These are phyloP conservation scores for Ambastaia sidthimunki DNA, from an alignment of 2,797 vertebrate genomes.

Conservation along the genomic window DNA sequence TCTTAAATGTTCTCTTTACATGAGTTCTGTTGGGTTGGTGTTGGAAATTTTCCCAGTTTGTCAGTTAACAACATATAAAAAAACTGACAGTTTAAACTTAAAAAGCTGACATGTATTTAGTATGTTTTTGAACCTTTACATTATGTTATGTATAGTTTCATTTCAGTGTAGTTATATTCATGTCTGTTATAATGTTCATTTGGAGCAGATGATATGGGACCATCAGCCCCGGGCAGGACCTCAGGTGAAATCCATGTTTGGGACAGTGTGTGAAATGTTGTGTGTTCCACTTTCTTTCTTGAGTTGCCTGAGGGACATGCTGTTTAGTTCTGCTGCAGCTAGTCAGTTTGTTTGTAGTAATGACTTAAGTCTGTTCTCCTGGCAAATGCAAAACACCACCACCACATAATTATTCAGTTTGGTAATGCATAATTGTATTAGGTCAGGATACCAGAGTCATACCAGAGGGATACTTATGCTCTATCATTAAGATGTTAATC, in stretches of 20 bases:
- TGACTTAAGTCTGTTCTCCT: not conserved
- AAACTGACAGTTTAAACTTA: too few relatives aligned
- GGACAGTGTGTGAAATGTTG: conserved; percentile 34
- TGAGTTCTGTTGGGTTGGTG: too few relatives aligned
- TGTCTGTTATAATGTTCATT: conserved; percentile 10
- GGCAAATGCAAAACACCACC: not conserved
- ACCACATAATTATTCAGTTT: not conserved
- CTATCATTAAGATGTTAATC: not conserved
- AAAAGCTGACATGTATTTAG: too few relatives aligned
- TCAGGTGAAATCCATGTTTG: conserved; percentile 34
- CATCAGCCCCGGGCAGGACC: conserved; percentile 2
- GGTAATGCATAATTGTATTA: not conserved
- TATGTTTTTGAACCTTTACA: too few relatives aligned
- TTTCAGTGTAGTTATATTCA: not conserved
- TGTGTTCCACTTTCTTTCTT: not conserved
- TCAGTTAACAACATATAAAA: too few relatives aligned
- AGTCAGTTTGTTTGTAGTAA: not conserved
- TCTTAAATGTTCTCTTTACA: too few relatives aligned
- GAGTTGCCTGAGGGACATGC: not conserved
- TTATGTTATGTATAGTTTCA: not conserved
- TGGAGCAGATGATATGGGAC: conserved; percentile 31
- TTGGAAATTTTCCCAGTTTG: too few relatives aligned
- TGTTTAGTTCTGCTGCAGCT: not conserved
- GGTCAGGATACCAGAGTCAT: not conserved
- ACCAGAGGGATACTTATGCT: not conserved